These are phyloP conservation scores for Cerastis rubricosa DNA, from an alignment of 2,888 invertebrate species.

Conservation along the genomic window DNA sequence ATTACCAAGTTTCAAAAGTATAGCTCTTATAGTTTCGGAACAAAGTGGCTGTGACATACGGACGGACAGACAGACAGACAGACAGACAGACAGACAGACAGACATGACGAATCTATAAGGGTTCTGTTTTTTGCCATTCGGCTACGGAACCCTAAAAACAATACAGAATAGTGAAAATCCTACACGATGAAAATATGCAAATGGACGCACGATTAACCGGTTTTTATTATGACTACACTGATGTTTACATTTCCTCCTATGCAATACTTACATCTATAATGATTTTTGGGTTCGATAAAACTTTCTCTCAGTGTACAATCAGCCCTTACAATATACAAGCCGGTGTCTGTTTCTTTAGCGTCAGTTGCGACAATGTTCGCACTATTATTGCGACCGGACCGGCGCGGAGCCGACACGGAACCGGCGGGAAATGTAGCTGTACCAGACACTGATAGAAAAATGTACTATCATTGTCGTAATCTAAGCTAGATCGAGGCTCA, in stretches of 20 bases:
- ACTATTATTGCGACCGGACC: constrained; percentile 58
- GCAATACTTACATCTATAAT: neutral
- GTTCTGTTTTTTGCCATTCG: no score
- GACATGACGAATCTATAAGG: no score
- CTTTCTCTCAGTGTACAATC: constrained; percentile 15
- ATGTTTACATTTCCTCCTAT: neutral
- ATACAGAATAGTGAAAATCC: no score
- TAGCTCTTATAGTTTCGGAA: no score
- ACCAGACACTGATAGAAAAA: constrained; percentile 51
- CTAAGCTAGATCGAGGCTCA: constrained; percentile 20
- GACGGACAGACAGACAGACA: no score
- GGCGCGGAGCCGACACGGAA: neutral
- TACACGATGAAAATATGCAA: neutral
- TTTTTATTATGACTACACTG: neutral
- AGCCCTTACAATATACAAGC: constrained; percentile 22
- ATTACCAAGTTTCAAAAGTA: no score
- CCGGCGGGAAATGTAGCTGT: constrained; percentile 53
- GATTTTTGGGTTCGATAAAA: neutral
- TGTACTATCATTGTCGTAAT: constrained; percentile 36
- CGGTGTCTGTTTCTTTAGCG: constrained; percentile 46
- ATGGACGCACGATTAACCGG: neutral
- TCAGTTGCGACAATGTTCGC: constrained; percentile 65
- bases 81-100: no score
- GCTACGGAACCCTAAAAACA: no score
- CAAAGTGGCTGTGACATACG: no score